Percentiles rank a stretch among this genome's conserved stretches.
phyloP scores from a whole-genome alignment of 2,888 invertebrate species.

The Orchestes rusci region DNA sequence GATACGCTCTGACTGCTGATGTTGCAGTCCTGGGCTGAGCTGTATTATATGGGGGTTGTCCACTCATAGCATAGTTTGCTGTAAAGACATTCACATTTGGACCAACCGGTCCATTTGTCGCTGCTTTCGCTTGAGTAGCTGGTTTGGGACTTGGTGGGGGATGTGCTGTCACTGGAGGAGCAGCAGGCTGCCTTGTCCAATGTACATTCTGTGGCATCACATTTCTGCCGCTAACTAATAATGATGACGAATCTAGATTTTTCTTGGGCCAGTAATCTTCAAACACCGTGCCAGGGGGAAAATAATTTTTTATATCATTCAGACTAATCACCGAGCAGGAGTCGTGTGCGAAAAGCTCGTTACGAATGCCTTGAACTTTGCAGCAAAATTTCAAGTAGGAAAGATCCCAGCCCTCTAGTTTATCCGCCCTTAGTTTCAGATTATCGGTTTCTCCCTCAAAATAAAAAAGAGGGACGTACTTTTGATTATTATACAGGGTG shows the following conservation, averaged over 20 bases:
- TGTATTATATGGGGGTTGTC: constrained; percentile 35
- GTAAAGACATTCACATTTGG: constrained; percentile 37
- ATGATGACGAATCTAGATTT: constrained; percentile 68
- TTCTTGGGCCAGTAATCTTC: constrained; percentile 93
- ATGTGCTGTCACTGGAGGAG: constrained; percentile 59
- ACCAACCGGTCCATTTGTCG: constrained; percentile 34
- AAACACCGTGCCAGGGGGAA: constrained; percentile 81
- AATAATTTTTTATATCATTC: constrained; percentile 83
- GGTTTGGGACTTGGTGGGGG: constrained; percentile 43
- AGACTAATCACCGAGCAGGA: constrained; percentile 86
- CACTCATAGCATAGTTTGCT: constrained; percentile 33
- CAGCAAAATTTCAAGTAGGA: constrained; percentile 91
- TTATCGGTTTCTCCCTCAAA: constrained; percentile 90
- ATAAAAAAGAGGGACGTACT: constrained; percentile 88
- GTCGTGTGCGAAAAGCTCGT: constrained; percentile 85
- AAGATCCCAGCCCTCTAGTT: constrained; percentile 85
- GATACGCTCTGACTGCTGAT: constrained; percentile 38
- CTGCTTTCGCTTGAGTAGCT: constrained; percentile 38
- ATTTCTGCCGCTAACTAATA: constrained; percentile 53
- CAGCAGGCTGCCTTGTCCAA: constrained; percentile 72
- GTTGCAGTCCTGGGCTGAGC: constrained; percentile 35
- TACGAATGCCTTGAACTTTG: constrained; percentile 87
- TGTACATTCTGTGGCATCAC: constrained; percentile 50
- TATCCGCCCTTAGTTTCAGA: constrained; percentile 77
- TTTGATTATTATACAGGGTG: constrained; percentile 72